Evolutionary conservation across 2,113 vertebrate species (phyloP), one percentile per base, ranked within the genome.

Genomic region (Heterochromis multidens): DNA sequence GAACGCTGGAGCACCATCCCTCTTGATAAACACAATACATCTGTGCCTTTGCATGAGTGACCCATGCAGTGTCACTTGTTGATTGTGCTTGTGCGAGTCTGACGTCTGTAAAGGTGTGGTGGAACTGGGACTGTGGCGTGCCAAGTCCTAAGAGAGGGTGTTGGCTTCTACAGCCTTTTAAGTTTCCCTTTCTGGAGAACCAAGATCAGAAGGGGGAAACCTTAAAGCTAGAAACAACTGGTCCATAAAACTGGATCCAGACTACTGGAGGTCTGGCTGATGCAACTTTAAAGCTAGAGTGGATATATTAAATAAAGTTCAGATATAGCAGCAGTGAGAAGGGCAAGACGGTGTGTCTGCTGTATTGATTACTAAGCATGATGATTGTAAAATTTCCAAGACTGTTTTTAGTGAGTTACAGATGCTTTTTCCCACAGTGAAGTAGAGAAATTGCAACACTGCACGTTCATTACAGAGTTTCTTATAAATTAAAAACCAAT

Each of bases 1-100:
- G 74, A 79, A 27, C 52, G 77, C 17, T 83, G 78, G 23, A 89
- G 80, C 87, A 92, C 92, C 94, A 91, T 84, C 96, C 95, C 95
- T 90, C 94, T 96, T 92, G 84, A 93, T 93, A 93, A 96, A 96
- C 91, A 96, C 13, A 56, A 67, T 84, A 86, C 82, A 86, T 86
- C 59, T 62, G 81, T 88, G 58, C 11, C 46, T 78, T 65, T 83
- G 43, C 86, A 37, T 88, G 85, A 91, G 82, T 63, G 29, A 8
- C 54, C 4, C 5, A 27, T 77, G 77, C 52, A 74, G 89, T 86
- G 92, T 91, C 94, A 93, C 90, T 89, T 89, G 86, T 88, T 94
- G 77, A 79, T 25, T 62, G 86, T 87, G 57, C 67, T 13, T 62
- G 2, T 76, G 82, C 62, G 54, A 37, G 40, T 89, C 33, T 95